phyloP scores from a whole-genome alignment of 2,888 invertebrate genomes.

The Phalera bucephala region DNA sequence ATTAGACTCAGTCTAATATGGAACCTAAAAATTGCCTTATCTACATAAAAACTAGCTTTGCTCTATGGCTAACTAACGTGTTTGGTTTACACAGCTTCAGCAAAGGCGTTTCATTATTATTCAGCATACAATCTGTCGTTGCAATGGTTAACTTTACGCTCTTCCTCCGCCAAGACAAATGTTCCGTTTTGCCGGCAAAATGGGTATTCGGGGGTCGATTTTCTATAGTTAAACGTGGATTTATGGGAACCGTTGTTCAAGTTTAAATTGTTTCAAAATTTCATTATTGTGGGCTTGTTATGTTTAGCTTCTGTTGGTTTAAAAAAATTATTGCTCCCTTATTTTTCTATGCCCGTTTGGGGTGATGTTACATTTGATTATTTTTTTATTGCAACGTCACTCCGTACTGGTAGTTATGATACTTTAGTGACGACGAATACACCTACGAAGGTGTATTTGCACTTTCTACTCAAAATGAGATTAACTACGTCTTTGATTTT shows the following conservation, averaged over 20 bases:
- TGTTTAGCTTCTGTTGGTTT: conserved; percentile 2
- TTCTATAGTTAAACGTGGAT: conserved; percentile 16
- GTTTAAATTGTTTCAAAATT: conserved; percentile 25
- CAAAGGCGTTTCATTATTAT: conserved; percentile 37
- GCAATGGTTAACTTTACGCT: conserved; percentile 29
- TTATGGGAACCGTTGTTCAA: conserved; percentile 9
- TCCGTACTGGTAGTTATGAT: no score
- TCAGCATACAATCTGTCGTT: conserved; percentile 38
- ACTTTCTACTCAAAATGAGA: no score
- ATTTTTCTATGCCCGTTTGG: no score
- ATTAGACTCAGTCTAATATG: no score
- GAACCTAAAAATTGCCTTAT: no score
- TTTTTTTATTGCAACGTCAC: no score
- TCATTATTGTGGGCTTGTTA: conserved; percentile 18
- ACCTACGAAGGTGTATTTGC: no score
- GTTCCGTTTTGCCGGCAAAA: conserved; percentile 3
- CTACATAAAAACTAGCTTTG: no score
- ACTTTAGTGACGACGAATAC: no score
- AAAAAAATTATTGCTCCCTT: no score
- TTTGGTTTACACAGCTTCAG: conserved; percentile 32
- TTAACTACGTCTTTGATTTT: no score
- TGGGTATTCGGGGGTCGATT: conserved; percentile 6
- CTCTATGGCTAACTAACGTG: conserved; percentile 22
- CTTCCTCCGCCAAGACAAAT: conserved; percentile 17
- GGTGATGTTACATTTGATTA: no score